These are phyloP conservation scores for Solea senegalensis DNA, from an alignment of 2,113 vertebrate genomes.

Conservation along the genomic window DNA sequence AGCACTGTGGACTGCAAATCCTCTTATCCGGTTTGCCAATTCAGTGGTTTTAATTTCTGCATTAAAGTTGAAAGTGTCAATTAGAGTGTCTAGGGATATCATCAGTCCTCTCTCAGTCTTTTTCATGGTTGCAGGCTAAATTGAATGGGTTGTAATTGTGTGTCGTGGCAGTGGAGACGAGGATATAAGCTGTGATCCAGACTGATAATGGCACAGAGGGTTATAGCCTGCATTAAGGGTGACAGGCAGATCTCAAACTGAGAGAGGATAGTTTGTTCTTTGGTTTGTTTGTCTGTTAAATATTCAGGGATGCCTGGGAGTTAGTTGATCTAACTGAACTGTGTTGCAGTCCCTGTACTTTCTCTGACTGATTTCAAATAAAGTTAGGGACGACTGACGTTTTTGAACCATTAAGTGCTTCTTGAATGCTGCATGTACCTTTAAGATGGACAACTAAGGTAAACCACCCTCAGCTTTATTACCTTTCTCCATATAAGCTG, in stretches of 20 bases:
- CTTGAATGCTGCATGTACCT: background rate
- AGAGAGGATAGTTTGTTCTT: background rate
- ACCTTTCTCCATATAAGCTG: too few species aligned
- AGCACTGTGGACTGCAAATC: conserved; percentile 10
- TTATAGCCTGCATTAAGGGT: conserved; percentile 38
- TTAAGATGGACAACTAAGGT: background rate
- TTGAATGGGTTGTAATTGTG: conserved; percentile 62
- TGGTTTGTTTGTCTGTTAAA: conserved; percentile 1
- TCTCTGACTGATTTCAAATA: background rate
- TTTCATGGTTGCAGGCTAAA: conserved; percentile 52
- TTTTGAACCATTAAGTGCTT: background rate
- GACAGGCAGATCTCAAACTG: conserved; percentile 23
- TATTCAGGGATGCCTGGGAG: background rate
- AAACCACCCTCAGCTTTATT: too few species aligned
- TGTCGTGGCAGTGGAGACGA: conserved; percentile 34
- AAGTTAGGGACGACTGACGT: conserved; percentile 6
- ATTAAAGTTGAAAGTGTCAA: conserved; percentile 62
- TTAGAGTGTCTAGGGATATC: conserved; percentile 61
- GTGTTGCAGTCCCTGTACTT: background rate
- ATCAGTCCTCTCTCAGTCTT: conserved; percentile 56
- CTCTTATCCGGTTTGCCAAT: conserved; percentile 55
- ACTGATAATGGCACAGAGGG: conserved; percentile 41
- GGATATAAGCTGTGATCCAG: conserved; percentile 52
- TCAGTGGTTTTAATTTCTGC: conserved; percentile 62
- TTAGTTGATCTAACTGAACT: background rate